Percentiles rank a stretch among this genome's conserved stretches.
phyloP scores from a whole-genome alignment of 2,113 vertebrate species.

The Corapipo altera region DNA sequence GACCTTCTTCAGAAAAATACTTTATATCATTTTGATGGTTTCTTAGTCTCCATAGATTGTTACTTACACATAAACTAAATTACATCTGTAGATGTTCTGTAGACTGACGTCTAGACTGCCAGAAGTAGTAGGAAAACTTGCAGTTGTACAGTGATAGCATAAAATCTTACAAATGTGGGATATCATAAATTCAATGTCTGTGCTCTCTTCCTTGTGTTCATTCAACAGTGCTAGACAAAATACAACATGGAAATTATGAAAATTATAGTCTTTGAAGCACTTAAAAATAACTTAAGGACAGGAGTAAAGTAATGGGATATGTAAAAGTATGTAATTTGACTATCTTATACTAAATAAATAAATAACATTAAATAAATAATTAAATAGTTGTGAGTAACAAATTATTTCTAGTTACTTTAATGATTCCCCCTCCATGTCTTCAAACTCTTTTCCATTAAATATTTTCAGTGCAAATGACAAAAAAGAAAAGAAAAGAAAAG shows the following conservation, averaged over 20 bases:
- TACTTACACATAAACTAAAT: slow-evolving; percentile 36
- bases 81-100: slow-evolving; percentile 27
- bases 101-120: slow-evolving; percentile 42
- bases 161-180: slow-evolving; percentile 55
- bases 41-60: background rate
- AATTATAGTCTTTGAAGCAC: slow-evolving; percentile 55
- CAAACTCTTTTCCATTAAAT: background rate
- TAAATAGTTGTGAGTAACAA: slow-evolving; percentile 7
- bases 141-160: background rate
- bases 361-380: background rate
- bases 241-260: slow-evolving; percentile 25
- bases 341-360: slow-evolving; percentile 34
- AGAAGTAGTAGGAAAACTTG: slow-evolving; percentile 60
- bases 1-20: background rate
- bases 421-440: background rate
- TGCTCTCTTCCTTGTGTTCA: slow-evolving; percentile 21
- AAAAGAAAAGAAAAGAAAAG: background rate
- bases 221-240: slow-evolving; percentile 35
- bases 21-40: background rate
- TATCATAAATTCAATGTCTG: slow-evolving; percentile 39
- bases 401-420: slow-evolving; percentile 17
- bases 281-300: slow-evolving; percentile 49
- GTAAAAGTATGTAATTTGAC: slow-evolving; percentile 14
- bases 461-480: background rate
- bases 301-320: slow-evolving; percentile 56